A percentile compares a stretch with the other conserved stretches of the same genome.
Evolutionary conservation across 2,888 invertebrate species (phyloP).

Genomic region (Artemia sp.): DNA sequence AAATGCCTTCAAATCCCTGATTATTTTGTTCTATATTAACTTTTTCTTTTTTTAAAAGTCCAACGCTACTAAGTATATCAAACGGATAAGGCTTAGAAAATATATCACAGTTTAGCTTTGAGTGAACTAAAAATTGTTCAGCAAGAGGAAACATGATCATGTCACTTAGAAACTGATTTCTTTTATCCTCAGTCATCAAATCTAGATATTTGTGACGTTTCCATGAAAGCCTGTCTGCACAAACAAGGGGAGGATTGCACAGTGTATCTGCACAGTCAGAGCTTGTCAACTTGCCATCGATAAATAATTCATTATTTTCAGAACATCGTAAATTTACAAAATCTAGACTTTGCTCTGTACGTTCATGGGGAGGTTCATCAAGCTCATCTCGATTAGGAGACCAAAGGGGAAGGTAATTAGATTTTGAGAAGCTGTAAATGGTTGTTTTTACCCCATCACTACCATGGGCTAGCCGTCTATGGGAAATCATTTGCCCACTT

Average conservation of each 20-base stretch:
- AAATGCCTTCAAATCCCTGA: conserved; percentile 7
- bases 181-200: neutral
- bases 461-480: conserved; percentile 10
- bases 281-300: neutral
- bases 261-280: neutral
- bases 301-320: neutral
- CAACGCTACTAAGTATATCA: neutral
- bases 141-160: conserved; percentile 9
- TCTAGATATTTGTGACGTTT: conserved; percentile 7
- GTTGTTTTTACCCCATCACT: conserved; percentile 9
- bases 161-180: conserved; percentile 11
- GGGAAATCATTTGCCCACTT: conserved; percentile 2
- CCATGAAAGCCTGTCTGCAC: neutral
- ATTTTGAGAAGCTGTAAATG: conserved; percentile 4
- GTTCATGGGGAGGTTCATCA: conserved; percentile 13
- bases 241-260: neutral
- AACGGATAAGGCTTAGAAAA: neutral
- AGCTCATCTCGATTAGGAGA: neutral
- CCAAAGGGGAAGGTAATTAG: conserved; percentile 12
- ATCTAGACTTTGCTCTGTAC: conserved; percentile 5
- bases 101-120: conserved; percentile 2
- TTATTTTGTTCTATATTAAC: neutral
- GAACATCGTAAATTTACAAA: neutral
- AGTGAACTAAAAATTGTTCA: neutral
- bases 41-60: neutral